Evolutionary conservation across 1,140 invertebrate genomes (phyloP).

Genomic region (Plodia interpunctella): DNA sequence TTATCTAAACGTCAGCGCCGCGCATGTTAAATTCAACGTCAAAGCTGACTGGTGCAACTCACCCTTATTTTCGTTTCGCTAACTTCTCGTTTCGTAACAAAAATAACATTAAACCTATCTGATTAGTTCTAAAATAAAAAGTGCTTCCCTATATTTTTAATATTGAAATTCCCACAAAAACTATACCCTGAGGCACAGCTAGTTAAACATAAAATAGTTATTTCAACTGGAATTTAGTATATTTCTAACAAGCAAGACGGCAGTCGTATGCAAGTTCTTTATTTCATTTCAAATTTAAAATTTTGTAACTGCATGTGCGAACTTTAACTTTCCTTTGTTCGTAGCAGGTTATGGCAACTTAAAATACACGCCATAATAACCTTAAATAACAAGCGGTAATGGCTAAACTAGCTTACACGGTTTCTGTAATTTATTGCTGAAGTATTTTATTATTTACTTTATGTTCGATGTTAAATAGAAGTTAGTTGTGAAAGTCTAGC

Average conservation of each 20-base stretch:
- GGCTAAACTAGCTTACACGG: constrained; percentile 1
- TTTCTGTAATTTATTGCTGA: not conserved
- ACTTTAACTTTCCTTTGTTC: constrained; percentile 12
- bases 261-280: constrained; percentile 14
- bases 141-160: too few relatives aligned
- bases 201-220: not conserved
- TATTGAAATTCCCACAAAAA: too few relatives aligned
- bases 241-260: constrained; percentile 7
- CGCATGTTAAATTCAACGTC: too few relatives aligned
- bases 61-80: too few relatives aligned
- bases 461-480: not conserved
- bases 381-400: not conserved
- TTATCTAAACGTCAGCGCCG: too few relatives aligned
- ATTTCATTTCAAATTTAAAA: constrained; percentile 18
- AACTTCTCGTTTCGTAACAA: too few relatives aligned
- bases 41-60: too few relatives aligned
- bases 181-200: too few relatives aligned
- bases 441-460: not conserved
- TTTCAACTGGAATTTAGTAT: not conserved
- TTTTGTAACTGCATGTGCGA: constrained; percentile 7
- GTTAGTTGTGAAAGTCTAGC: not conserved
- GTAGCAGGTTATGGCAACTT: not conserved
- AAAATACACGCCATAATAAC: not conserved
- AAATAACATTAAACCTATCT: too few relatives aligned
- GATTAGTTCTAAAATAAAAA: too few relatives aligned